A percentile compares a stretch with the other conserved stretches of the same genome.
These are phyloP conservation scores for Solea solea DNA, from an alignment of 2,113 vertebrate genomes.

Conservation along the genomic window DNA sequence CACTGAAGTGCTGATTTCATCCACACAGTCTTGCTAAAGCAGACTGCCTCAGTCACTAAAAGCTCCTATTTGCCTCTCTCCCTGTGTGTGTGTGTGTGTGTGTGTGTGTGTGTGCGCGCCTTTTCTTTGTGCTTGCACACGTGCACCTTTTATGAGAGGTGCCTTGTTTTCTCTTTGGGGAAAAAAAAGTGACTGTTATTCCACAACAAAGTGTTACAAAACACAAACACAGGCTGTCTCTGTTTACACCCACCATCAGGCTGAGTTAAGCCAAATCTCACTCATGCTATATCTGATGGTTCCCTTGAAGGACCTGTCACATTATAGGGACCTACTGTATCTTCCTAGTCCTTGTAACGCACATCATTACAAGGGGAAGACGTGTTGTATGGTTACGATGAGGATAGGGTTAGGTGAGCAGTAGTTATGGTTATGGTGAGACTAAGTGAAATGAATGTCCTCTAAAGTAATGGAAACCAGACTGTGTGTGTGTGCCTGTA, in stretches of 20 bases:
- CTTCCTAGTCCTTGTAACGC: too few species aligned
- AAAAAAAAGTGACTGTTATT: conserved; percentile 60
- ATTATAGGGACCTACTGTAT: too few species aligned
- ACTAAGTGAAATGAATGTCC: too few species aligned
- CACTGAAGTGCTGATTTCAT: conserved; percentile 72
- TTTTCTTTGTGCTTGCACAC: conserved; percentile 38
- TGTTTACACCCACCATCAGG: conserved; percentile 13
- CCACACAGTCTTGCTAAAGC: conserved; percentile 53
- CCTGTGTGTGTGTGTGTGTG: neutral
- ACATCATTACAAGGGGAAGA: too few species aligned
- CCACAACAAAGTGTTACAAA: conserved; percentile 32
- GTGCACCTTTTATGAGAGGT: conserved; percentile 48
- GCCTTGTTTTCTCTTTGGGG: conserved; percentile 41
- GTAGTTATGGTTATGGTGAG: too few species aligned
- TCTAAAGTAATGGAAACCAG: too few species aligned
- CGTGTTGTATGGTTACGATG: too few species aligned
- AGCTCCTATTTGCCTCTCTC: conserved; percentile 40
- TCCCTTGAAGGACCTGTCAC: conserved; percentile 24
- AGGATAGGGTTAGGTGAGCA: too few species aligned
- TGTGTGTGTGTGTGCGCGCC: neutral
- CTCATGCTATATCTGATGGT: conserved; percentile 7
- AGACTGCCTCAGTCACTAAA: conserved; percentile 63
- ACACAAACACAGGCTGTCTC: conserved; percentile 39
- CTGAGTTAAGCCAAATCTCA: conserved; percentile 22
- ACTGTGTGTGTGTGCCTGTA: neutral